phyloP scores from a whole-genome alignment of 2,797 vertebrate species.

The Pagetopsis macropterus region DNA sequence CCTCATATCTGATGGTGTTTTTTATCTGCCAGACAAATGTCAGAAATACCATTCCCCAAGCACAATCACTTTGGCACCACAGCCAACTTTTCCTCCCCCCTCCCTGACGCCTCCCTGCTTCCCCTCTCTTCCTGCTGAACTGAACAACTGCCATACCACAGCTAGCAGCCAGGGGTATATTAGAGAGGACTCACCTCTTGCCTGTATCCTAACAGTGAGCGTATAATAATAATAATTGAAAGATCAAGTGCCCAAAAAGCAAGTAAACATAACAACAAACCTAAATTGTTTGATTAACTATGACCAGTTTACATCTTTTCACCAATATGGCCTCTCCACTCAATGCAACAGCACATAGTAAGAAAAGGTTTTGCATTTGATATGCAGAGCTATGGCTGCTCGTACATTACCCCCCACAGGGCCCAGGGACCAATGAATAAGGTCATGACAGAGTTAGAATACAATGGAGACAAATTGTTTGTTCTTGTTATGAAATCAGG shows the following conservation, averaged over 20 bases:
- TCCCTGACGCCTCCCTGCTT: neutral
- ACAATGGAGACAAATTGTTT: constrained; percentile 74
- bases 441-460: constrained; percentile 66
- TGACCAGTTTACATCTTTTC: constrained; percentile 21
- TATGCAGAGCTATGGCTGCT: constrained; percentile 60
- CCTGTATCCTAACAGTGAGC: constrained; percentile 35
- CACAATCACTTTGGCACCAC: constrained; percentile 74
- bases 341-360: constrained; percentile 9
- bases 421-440: constrained; percentile 64
- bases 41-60: constrained; percentile 80
- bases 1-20: constrained; percentile 79
- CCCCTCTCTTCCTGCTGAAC: constrained; percentile 27
- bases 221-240: constrained; percentile 4
- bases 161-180: constrained; percentile 71
- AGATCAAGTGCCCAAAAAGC: neutral
- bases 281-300: neutral
- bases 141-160: constrained; percentile 62
- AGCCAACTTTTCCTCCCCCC: constrained; percentile 37
- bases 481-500: constrained; percentile 73
- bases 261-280: neutral
- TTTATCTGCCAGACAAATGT: constrained; percentile 84
- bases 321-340: constrained; percentile 3
- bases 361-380: constrained; percentile 37
- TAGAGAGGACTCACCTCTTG: constrained; percentile 43
- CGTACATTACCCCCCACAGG: constrained; percentile 57